Percentiles rank a stretch among this genome's conserved stretches.
These are phyloP conservation scores for Oligia fasciuncula DNA, from an alignment of 2,888 invertebrate species.

Conservation along the genomic window DNA sequence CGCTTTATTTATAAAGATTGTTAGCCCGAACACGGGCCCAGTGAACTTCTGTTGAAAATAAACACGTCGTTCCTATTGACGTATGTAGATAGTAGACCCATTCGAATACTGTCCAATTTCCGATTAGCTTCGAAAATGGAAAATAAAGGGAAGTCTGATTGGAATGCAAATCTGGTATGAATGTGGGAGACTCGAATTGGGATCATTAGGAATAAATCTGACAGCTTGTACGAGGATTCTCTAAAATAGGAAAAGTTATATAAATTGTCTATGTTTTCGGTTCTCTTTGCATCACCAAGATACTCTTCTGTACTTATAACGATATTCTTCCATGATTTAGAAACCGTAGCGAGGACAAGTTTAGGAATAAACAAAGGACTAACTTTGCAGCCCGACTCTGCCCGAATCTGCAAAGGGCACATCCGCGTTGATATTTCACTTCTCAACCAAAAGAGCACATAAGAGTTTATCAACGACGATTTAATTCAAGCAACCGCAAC, in stretches of 20 bases:
- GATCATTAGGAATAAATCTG: conserved; percentile 51
- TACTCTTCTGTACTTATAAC: neutral
- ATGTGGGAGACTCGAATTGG: conserved; percentile 39
- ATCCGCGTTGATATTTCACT: conserved; percentile 45
- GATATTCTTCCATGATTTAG: neutral
- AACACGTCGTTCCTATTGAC: conserved; percentile 81
- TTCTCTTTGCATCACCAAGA: neutral
- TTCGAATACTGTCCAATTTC: conserved; percentile 52
- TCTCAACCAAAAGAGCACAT: conserved; percentile 77
- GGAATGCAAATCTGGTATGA: conserved; percentile 52
- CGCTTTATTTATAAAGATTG: conserved; percentile 90
- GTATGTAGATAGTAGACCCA: conserved; percentile 57
- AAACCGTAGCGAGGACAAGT: neutral
- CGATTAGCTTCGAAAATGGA: conserved; percentile 44
- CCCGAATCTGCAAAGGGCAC: neutral
- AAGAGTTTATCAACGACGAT: conserved; percentile 87
- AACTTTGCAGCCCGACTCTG: neutral
- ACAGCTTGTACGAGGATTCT: conserved; percentile 25
- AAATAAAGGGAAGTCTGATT: conserved; percentile 38
- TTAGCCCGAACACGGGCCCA: conserved; percentile 83
- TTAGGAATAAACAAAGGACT: neutral
- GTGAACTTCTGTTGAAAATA: conserved; percentile 85
- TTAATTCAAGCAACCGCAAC: conserved; percentile 87
- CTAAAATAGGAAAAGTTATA: conserved; percentile 22
- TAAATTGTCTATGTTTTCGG: neutral